A percentile compares a stretch with the other conserved stretches of the same genome.
Conservation (phyloP, 2,113 vertebrate genomes). For the Tragelaphus buxtoni region DNA sequence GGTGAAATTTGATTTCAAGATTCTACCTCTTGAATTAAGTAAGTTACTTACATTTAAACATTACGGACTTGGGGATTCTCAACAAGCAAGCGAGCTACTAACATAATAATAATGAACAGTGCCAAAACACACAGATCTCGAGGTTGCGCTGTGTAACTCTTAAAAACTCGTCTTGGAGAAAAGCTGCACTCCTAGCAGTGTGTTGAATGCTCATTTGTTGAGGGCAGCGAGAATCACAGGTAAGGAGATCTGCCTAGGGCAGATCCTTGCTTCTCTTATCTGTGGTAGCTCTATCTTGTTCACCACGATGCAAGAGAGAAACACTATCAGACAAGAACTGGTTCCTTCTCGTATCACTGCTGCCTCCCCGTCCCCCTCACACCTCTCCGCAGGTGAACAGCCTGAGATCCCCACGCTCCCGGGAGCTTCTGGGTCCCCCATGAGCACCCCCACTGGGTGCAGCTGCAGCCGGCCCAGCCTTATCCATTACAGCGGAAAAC, state of each 20-base stretch:
- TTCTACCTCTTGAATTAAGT: neutral
- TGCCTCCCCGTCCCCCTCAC: neutral
- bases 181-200: neutral
- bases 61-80: neutral
- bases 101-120: neutral
- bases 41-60: neutral
- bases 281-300: neutral
- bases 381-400: neutral
- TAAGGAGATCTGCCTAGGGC: neutral
- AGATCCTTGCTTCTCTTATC: neutral
- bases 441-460: neutral
- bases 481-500: neutral
- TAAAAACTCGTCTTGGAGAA: neutral
- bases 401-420: neutral
- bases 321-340: neutral
- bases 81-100: neutral
- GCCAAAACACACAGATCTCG: neutral
- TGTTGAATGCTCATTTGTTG: neutral
- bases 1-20: slow-evolving; percentile 26
- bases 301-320: neutral
- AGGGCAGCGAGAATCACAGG: neutral
- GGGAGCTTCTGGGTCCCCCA: neutral
- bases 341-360: neutral
- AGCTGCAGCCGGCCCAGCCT: neutral
- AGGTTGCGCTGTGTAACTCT: neutral